These are phyloP conservation scores for Agrochola circellaris DNA, from an alignment of 2,888 invertebrate species.

Conservation along the genomic window DNA sequence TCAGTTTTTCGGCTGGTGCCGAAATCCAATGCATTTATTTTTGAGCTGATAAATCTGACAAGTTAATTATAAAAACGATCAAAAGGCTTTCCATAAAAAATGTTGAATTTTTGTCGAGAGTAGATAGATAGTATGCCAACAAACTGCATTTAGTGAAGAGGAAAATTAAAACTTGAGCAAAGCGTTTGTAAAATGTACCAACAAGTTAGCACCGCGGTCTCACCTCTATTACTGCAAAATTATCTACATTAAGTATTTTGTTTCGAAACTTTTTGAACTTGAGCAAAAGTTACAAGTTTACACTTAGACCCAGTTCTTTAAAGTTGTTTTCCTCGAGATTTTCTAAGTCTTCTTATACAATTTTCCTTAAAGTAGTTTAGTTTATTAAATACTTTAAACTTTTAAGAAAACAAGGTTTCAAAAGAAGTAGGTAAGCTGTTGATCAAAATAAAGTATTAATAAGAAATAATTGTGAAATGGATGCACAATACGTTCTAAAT, in stretches of 20 bases:
- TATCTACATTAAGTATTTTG: neutral
- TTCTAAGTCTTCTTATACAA: neutral
- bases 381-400: neutral
- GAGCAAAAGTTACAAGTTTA: slow-evolving; percentile 1
- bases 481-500: neutral
- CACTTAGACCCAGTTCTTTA: neutral
- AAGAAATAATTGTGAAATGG: neutral
- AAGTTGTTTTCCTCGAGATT: neutral
- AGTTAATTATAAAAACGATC: slow-evolving; percentile 14
- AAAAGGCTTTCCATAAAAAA: neutral
- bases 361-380: neutral
- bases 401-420: neutral
- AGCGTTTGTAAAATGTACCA: neutral
- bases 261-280: neutral
- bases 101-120: neutral
- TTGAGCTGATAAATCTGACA: neutral
- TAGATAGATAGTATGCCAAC: neutral
- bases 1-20: neutral
- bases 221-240: neutral
- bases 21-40: slow-evolving; percentile 2
- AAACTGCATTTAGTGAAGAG: neutral
- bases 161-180: neutral
- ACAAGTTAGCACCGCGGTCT: neutral
- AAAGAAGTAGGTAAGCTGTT: no score
- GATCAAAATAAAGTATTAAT: neutral